Evolutionary conservation across 2,888 invertebrate species (phyloP).

Genomic region (Caenorhabditis macrosperma): DNA sequence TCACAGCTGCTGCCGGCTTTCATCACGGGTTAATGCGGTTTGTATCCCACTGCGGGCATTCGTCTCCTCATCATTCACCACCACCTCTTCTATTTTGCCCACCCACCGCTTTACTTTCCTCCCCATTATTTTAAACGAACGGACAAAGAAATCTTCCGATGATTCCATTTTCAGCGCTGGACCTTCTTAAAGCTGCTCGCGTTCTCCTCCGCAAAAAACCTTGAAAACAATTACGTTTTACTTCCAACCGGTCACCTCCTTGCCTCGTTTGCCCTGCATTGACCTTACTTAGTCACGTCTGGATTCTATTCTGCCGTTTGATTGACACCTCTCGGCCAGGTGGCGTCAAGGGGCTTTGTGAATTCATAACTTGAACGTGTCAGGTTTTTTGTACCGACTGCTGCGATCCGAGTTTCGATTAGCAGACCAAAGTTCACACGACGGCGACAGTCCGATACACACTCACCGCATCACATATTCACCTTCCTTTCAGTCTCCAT

Average conservation of each 20-base stretch:
- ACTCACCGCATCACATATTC: background rate
- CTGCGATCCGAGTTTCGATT: background rate
- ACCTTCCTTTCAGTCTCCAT: background rate
- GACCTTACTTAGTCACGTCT: constrained; percentile 15
- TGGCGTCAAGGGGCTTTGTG: constrained; percentile 13
- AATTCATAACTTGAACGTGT: constrained; percentile 47
- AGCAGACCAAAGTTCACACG: background rate
- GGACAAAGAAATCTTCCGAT: no score
- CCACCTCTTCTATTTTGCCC: background rate
- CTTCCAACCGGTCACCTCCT: background rate
- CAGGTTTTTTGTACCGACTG: background rate
- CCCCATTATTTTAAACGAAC: no score
- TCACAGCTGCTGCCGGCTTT: constrained; percentile 12
- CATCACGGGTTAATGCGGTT: constrained; percentile 26
- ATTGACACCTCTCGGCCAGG: constrained; percentile 25
- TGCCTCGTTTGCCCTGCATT: background rate
- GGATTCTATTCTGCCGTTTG: background rate
- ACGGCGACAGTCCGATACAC: background rate
- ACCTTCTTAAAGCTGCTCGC: no score
- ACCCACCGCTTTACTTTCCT: no score
- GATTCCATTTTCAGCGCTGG: no score
- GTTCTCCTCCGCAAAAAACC: no score
- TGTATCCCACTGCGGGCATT: background rate
- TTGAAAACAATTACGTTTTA: constrained; percentile 1
- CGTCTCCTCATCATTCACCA: no score